A percentile compares a stretch with the other conserved stretches of the same genome.
Evolutionary conservation across 2,113 vertebrate genomes (phyloP).

Genomic region (Corythornis vintsioides): DNA sequence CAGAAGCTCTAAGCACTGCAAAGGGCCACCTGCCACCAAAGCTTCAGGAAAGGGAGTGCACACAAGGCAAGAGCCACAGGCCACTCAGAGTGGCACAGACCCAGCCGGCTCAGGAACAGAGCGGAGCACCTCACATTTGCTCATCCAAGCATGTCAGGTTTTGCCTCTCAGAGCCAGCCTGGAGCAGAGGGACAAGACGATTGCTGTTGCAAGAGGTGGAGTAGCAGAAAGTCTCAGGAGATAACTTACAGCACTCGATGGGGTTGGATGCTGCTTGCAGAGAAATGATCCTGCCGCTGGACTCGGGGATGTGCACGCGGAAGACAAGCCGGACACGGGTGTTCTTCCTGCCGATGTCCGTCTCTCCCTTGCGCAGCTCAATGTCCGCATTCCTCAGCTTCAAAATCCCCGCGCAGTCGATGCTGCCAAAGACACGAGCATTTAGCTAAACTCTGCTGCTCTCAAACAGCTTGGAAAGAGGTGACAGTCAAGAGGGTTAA

Average conservation of each 20-base stretch:
- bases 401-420: conserved; percentile 96
- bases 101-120: background rate
- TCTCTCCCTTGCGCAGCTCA: conserved; percentile 96
- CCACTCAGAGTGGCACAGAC: background rate
- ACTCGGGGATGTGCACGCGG: conserved; percentile 91
- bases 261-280: conserved; percentile 93
- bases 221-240: background rate
- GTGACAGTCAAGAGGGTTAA: background rate
- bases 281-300: conserved; percentile 85
- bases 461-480: background rate
- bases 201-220: accelerated
- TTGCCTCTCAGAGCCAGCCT: background rate
- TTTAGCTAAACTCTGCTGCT: background rate
- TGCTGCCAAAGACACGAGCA: conserved; percentile 73
- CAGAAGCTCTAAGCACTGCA: background rate
- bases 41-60: background rate
- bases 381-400: conserved; percentile 97
- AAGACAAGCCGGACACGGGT: conserved; percentile 94
- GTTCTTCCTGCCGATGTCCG: conserved; percentile 96
- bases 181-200: background rate
- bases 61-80: accelerated
- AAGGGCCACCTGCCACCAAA: background rate
- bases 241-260: conserved; percentile 95
- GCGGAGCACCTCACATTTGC: background rate
- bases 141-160: accelerated